Evolutionary conservation across 1,140 invertebrate species (phyloP), one percentile per base, ranked within the genome.

Genomic region (Halictus rubicundus): DNA sequence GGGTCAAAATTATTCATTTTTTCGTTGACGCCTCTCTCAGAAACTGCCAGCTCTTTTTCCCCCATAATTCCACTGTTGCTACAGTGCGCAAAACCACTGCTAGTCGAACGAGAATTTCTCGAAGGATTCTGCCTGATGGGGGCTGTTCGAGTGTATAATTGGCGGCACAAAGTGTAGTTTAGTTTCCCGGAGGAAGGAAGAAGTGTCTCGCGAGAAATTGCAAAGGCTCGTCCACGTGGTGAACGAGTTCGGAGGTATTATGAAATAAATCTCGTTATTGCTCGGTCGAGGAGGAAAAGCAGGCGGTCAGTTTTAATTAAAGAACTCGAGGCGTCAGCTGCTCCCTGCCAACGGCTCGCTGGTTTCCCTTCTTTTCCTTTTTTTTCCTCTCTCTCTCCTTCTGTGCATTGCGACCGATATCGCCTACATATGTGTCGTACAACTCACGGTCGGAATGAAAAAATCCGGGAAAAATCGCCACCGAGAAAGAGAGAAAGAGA

Each of bases 221-320:
- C 85, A 75, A 74, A 86, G 83, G 84, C 78, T 80, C 84, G 84
- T 86, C 84, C 85, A 73, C 80, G 57, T 73, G 83, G 83, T 60
- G 84, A 78, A 76, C 85, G 78, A 87, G 85, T 86, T 79, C 80
- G 82, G 77, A 87, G 86, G 87, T 90, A 89, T 90, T 89, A 89
- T 88, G 88, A 90, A 90, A 89, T 90, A 90, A 91, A 91, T 92
- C 86, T 91, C 88, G 89, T 91, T 91, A 91, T 90, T 89, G 89
- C 88, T 83, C 61, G 87, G 85, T 73, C 78, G 82, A 84, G 84
- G 83, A 89, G 89, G 88, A 91, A 90, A 91, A 89, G 88, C 87
- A 76, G 85, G 86, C 88, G 90, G 88, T 88, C 88, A 91, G 90
- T 91, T 91, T 91, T 90, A 92, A 91, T 91, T 91, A 92, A 91